Evolutionary conservation across 92 coral and sea anemone genomes (phyloP).

Genomic region (Hydrozoanthus gracilis): DNA sequence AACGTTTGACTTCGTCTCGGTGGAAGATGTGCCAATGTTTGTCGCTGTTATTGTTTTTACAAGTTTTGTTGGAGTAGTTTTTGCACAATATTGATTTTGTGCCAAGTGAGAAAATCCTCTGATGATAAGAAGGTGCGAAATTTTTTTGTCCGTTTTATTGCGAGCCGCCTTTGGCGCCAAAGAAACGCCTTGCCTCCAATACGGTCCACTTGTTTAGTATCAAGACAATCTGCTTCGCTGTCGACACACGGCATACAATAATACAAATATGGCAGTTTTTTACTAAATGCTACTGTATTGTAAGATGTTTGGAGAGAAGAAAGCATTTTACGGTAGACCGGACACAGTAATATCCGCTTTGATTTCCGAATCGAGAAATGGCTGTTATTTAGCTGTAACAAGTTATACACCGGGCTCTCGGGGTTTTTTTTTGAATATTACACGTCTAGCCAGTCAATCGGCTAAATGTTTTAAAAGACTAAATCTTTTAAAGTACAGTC

Average conservation of each 20-base stretch:
- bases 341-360: neutral
- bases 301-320: neutral
- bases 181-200: neutral
- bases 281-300: neutral
- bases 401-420: neutral
- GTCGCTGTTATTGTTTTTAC: slow-evolving; percentile 21
- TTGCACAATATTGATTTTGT: slow-evolving; percentile 42
- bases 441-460: no score
- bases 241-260: neutral
- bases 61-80: slow-evolving; percentile 44
- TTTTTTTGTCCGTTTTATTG: neutral
- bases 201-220: slow-evolving; percentile 14
- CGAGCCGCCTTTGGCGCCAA: neutral
- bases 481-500: neutral
- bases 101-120: neutral
- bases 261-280: slow-evolving; percentile 13
- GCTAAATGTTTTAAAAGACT: no score
- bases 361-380: neutral
- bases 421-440: neutral
- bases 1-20: slow-evolving; percentile 8
- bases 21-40: slow-evolving; percentile 32
- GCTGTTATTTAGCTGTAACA: neutral
- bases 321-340: neutral
- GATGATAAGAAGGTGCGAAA: neutral
- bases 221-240: neutral